phyloP scores from a whole-genome alignment of 92 coral and sea anemone species.

The Diadumene lineata region DNA sequence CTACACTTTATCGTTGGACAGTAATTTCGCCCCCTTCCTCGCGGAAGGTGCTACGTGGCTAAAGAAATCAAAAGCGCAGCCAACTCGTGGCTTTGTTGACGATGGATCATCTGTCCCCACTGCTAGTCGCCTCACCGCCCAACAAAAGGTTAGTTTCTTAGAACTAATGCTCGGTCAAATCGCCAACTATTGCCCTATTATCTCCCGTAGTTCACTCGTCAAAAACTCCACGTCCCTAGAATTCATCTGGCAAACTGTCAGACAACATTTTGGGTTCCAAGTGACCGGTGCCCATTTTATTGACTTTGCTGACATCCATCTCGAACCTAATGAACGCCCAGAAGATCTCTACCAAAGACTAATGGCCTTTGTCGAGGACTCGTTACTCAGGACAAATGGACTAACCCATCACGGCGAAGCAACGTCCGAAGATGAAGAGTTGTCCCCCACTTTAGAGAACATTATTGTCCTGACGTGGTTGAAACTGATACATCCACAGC shows the following conservation, averaged over 20 bases:
- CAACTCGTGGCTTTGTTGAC: conserved; percentile 30
- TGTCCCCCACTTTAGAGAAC: conserved; percentile 9
- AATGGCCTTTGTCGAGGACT: not conserved
- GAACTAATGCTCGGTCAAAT: conserved; percentile 70
- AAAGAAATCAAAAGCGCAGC: conserved; percentile 52
- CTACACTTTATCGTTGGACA: conserved; percentile 54
- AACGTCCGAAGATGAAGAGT: conserved; percentile 40
- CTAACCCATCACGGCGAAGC: conserved; percentile 45
- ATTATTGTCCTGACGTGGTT: conserved; percentile 46
- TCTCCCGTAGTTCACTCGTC: conserved; percentile 49
- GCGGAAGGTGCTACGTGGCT: conserved; percentile 56
- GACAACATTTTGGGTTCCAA: conserved; percentile 69
- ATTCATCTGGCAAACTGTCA: conserved; percentile 57
- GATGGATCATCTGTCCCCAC: conserved; percentile 34
- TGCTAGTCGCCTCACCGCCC: conserved; percentile 52
- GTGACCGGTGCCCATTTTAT: too few species aligned
- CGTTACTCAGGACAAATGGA: not conserved
- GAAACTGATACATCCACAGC: conserved; percentile 39
- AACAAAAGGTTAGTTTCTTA: conserved; percentile 45
- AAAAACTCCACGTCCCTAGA: conserved; percentile 65
- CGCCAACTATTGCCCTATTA: too few species aligned
- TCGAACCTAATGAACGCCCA: conserved; percentile 70
- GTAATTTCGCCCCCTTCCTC: conserved; percentile 57
- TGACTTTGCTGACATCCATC: conserved; percentile 47
- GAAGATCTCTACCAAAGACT: conserved; percentile 73